Base-by-base conservation (phyloP, 2,888 invertebrate genomes). In the Lasioglossum oenotherae region DNA sequence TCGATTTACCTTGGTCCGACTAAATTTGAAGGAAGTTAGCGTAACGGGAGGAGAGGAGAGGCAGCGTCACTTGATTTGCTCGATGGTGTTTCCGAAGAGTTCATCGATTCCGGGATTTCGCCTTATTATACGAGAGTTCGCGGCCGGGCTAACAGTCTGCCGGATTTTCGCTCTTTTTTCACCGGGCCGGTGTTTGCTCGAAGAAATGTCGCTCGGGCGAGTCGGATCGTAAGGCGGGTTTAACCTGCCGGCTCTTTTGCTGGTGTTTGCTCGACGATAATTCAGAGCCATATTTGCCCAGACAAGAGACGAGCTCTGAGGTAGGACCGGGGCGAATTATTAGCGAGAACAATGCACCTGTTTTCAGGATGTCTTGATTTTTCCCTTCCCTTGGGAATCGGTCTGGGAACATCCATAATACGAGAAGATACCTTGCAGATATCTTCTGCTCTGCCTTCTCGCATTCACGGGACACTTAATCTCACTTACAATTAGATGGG, bases 201-300 rank as follows among this genome's bases (percentile, higher is more conserved):
- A 78, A 82, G 84, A 90, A 83, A 53, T 85, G 85, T 90, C 87
- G 84, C 38, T 79, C 23, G 80, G 79, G 75, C 75, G 80, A 73
- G 49, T 82, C 67, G 27, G 74, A 85, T 85, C 74, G 72, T 78
- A 86, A 86, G 88, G 81, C 80, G 72, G 79, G 49, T 82, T 88
- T 82, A 85, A 85, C 80, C 87, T 85, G 87, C 38, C 87, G 60
- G 72, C 72, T 78, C 87, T 84, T 82, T 85, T 77, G 74, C 67
- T 46, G 60, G 79, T 89, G 86, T 89, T 90, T 90, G 85, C 86
- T 44, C 67, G 78, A 82, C 87, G 87, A 87, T 89, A 90, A 90
- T 90, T 90, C 88, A 88, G 35, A 67, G 74, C 78, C 82, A 83
- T 90, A 87, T 90, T 90, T 90, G 85, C 88, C 86, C 89, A 90